Conservation (phyloP, 2,797 vertebrate species). For the Enteromius fasciolatus region DNA sequence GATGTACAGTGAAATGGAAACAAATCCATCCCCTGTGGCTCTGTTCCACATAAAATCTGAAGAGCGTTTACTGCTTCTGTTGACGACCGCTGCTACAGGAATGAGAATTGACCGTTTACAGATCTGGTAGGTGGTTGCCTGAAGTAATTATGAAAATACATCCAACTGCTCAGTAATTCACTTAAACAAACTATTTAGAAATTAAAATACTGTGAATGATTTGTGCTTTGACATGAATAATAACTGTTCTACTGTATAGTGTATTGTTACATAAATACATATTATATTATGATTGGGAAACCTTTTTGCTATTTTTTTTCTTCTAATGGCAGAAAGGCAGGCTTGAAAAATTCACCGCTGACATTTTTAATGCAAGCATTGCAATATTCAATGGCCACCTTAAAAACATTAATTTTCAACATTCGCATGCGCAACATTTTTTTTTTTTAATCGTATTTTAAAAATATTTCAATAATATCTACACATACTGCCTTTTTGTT, state of each 20-base stretch:
- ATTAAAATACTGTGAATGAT: neutral
- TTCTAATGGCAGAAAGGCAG: neutral
- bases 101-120: neutral
- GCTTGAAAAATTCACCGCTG: neutral
- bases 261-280: conserved; percentile 2
- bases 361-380: neutral
- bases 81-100: neutral
- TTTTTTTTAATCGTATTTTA: neutral
- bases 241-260: neutral
- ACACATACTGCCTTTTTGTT: neutral
- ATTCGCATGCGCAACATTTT: neutral
- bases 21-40: conserved; percentile 8
- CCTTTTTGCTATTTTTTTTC: neutral
- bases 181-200: neutral
- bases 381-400: neutral
- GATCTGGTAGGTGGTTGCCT: neutral
- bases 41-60: conserved; percentile 10
- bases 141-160: conserved; percentile 2
- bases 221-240: conserved; percentile 5
- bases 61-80: conserved; percentile 15
- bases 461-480: neutral
- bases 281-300: conserved; percentile 9
- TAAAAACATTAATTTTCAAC: neutral
- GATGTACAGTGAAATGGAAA: conserved; percentile 15
- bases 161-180: conserved; percentile 6